Base-by-base conservation (phyloP, 2,888 invertebrate species). In the Scaptomyza caliginosa region DNA sequence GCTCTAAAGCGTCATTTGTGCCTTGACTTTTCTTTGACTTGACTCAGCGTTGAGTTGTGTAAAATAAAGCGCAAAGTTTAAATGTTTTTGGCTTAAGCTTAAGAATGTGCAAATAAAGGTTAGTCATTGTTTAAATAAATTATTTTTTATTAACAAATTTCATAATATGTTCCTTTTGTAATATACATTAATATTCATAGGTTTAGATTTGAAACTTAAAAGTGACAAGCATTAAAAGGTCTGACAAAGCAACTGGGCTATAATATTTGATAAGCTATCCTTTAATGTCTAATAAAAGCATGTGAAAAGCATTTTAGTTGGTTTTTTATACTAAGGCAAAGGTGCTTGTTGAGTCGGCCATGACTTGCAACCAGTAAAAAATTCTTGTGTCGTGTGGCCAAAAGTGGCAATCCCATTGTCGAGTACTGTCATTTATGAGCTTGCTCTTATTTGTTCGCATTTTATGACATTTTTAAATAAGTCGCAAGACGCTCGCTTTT, bases 391-490 rank as follows among this genome's bases (percentile, higher is more conserved):
- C 13, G 40, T 43, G 36, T 43, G 36, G 36, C 16, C 24, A 16
- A 48, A 13, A 16, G n/a, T 32, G 3, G 32, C 13, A 28, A 48
- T 67, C 32, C 39, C 73, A 64, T 68, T 68, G 68, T 67, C 74
- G 49, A 64, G 73, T 52, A 68, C 58, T 56, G 68, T 38, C 74
- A 43, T 72, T 72, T 68, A 74, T 59, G 52, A 52, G 43, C 43
- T 0, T n/a, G n/a, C 65, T 74, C 56, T 57, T 56, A 67, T 66
- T 83, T 80, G 68, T 67, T 74, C 65, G 49, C 65, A 48, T 80
- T 80, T 80, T 84, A 80, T 78, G 82, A 78, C 82, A 78, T 66
- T 80, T 84, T 80, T 81, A 80, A 80, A 85, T 84, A 80, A 80
- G 82, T 80, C 85, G 60, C 77, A 70, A 58, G 77, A 49, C 78